A percentile compares a stretch with the other conserved stretches of the same genome.
These are phyloP conservation scores for Harpalus rubripes DNA, from an alignment of 2,888 invertebrate genomes.

Conservation along the genomic window DNA sequence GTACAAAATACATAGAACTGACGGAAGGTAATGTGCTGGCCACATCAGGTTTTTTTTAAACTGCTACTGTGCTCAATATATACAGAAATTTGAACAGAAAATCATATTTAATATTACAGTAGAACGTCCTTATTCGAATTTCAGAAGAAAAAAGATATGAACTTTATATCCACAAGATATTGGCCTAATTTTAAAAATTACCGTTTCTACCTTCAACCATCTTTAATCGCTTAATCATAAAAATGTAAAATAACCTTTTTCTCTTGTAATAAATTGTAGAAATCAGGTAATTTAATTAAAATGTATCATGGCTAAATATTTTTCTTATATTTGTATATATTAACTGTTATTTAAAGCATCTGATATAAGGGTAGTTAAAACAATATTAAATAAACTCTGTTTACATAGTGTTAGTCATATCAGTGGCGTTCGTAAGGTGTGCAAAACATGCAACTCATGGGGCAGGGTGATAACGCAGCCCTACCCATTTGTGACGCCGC, in stretches of 20 bases:
- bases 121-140: too few relatives aligned
- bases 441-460: conserved; percentile 27
- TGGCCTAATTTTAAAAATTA: too few relatives aligned
- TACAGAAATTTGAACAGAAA: too few relatives aligned
- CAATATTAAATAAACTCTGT: conserved; percentile 19
- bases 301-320: neutral
- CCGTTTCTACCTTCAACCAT: too few relatives aligned
- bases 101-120: too few relatives aligned
- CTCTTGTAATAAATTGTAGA: neutral
- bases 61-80: too few relatives aligned
- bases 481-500: conserved; percentile 11
- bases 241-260: neutral
- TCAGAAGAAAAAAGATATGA: too few relatives aligned
- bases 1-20: too few relatives aligned
- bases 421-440: conserved; percentile 22
- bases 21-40: too few relatives aligned
- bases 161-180: too few relatives aligned
- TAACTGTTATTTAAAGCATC: conserved; percentile 4
- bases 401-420: conserved; percentile 13
- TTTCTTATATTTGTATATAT: neutral
- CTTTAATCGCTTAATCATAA: too few relatives aligned
- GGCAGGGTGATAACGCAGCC: conserved; percentile 11
- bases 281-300: conserved; percentile 18
- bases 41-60: too few relatives aligned
- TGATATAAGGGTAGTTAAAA: neutral